Base-by-base conservation (phyloP, 2,888 invertebrate species). In the Choreutis nemorana region DNA sequence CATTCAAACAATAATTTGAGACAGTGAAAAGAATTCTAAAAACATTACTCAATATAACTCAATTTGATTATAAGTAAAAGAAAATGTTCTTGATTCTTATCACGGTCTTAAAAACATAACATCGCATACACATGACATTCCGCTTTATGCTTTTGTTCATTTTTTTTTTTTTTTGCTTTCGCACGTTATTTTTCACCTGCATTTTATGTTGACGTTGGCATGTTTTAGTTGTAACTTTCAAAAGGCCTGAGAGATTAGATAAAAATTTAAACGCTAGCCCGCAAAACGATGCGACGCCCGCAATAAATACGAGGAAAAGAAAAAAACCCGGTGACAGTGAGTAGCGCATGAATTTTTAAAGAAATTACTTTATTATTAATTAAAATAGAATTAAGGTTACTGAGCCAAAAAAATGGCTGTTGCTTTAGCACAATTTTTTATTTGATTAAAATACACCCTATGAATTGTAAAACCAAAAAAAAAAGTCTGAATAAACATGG, bases 171-270 rank as follows among this genome's bases (percentile, higher is more conserved):
- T 32, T 26, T 26, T 28, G 25, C 21, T 24, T 32, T 7, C 23
- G 4, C 1, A 10, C 23, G 10, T 26, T 8, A 26, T 32, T 35
- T 33, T 46, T 42, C 33, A 38, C 43, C 38, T 39, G 28, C 37
- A 39, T 22, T 12, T n/a, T 16, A 26, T 35, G 30, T 27, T 24
- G 24, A 24, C 21, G 24, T 32, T 42, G 37, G 60, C 53, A 56
- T 68, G 63, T 67, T 77, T 81, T 83, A 89, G 88, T 90, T 82
- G 90, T 91, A 72, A 90, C 91, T 51, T 92, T 90, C 85, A 91
- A 90, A 85, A 89, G 89, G 66, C 82, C 83, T 46, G 81, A 82
- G 50, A 71, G 57, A 51, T 61, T 66, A 32, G 55, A 49, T 9
- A 44, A 57, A 31, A 61, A 55, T 39, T 50, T 48, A 36, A 61